phyloP scores from a whole-genome alignment of 2,113 vertebrate species.

The Cyprinodon tularosa region DNA sequence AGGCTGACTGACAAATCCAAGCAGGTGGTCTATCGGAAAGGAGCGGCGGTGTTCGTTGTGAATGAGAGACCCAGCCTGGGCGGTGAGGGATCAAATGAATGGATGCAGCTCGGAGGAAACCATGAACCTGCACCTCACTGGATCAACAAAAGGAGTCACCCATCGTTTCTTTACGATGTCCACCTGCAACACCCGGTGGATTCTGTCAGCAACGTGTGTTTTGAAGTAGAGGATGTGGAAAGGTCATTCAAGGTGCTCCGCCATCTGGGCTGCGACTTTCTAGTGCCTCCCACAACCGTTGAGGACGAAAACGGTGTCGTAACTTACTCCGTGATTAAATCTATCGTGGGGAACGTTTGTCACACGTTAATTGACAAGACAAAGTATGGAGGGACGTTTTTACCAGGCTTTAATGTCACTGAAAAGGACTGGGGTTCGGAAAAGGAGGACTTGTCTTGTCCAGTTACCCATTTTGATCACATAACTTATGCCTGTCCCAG shows the following conservation, averaged over 20 bases:
- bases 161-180: conserved; percentile 78
- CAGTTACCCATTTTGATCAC: conserved; percentile 90
- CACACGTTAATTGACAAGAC: conserved; percentile 89
- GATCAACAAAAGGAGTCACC: not conserved
- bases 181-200: conserved; percentile 74
- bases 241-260: conserved; percentile 74
- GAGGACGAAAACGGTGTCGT: conserved; percentile 77
- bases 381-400: conserved; percentile 80
- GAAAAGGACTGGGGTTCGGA: conserved; percentile 2
- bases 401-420: conserved; percentile 84
- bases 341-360: conserved; percentile 86
- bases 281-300: conserved; percentile 82
- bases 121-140: not conserved
- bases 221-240: conserved; percentile 85
- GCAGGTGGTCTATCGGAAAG: conserved; percentile 85
- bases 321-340: conserved; percentile 84
- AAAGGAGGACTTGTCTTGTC: conserved; percentile 32
- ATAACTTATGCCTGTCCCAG: conserved; percentile 85
- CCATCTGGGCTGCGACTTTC: conserved; percentile 80
- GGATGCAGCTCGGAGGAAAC: not conserved
- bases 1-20: conserved; percentile 72
- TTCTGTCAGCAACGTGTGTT: conserved; percentile 90
- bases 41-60: conserved; percentile 85
- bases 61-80: conserved; percentile 73
- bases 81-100: conserved; percentile 20